Evolutionary conservation across 1,140 invertebrate species (phyloP), one percentile per base, ranked within the genome.

Genomic region (Macrotrachela quadricornifera): DNA sequence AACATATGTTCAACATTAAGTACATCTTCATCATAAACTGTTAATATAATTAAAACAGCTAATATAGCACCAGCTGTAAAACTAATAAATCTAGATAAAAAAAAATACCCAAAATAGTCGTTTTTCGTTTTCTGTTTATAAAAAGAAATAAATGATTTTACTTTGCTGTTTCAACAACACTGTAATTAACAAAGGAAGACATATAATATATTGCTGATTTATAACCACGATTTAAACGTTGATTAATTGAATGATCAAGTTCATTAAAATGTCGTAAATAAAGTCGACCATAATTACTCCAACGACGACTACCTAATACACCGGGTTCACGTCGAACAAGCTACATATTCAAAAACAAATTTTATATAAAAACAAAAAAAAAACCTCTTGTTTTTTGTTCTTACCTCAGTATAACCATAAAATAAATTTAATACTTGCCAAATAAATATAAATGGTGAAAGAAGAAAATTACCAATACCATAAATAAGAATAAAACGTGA

Each of bases 401-500:
- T 72, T 62, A 82, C 77, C 71, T 92, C 87, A 1, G 82, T 85
- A 69, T 96, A 91, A 62, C 81, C 83, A 67, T 92, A 94, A 67
- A 94, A 85, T 18, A 79, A 83, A 65, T 90, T 90, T 10, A 96
- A 72, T 51, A 95, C 78, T 69, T 95, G 88, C 82, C 86, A 96
- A 0, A 90, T 64, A 48, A 95, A 79, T 59, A 96, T 84, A 3
- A 95, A 64, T 0, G 90, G 90, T 46, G 78, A 77, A 0, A 95
- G 69, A 0, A 88, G 46, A 1, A 95, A 70, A 71, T 95, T 96
- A 0, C 78, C 73, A 36, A 94, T 58, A 0, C 82, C 83, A 55
- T 88, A 68, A 67, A 79, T 79, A 6, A 81, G 57, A 51, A 91
- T 85, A 46, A 80, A 74, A 52, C 77, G 79, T 11, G 79, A 76